These are phyloP conservation scores for Macrotrachela quadricornifera DNA, from an alignment of 1,140 invertebrate species.

Conservation along the genomic window DNA sequence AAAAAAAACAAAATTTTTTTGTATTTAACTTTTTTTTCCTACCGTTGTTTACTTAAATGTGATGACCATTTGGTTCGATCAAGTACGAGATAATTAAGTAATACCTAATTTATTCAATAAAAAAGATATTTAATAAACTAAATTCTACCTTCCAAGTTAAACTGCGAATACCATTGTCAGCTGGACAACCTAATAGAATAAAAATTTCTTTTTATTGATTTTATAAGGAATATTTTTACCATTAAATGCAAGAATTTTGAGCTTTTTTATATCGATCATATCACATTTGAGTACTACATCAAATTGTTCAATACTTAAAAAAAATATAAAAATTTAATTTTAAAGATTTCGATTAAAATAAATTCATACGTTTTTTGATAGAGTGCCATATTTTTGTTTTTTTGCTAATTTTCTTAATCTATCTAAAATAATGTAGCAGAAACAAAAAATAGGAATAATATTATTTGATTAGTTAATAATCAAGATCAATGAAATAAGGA, in stretches of 20 bases:
- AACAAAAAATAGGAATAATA: too few species aligned
- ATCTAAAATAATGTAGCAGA: too few species aligned
- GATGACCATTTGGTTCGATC: not conserved
- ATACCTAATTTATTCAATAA: not conserved
- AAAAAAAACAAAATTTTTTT: not conserved
- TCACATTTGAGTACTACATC: constrained; percentile 1
- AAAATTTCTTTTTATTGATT: not conserved
- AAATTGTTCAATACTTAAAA: constrained; percentile 3
- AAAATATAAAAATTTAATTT: not conserved
- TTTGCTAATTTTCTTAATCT: too few species aligned
- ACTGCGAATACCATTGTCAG: constrained; percentile 4
- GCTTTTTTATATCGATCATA: constrained; percentile 1
- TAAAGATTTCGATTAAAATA: too few species aligned
- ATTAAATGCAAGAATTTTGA: not conserved
- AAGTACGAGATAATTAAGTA: constrained; percentile 1
- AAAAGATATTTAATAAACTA: not conserved
- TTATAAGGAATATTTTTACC: not conserved
- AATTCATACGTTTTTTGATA: too few species aligned
- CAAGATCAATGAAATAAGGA: too few species aligned
- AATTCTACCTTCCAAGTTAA: constrained; percentile 3
- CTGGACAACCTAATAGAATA: constrained; percentile 1
- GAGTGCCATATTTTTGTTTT: too few species aligned
- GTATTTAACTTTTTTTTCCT: not conserved
- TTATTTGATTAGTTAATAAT: too few species aligned
- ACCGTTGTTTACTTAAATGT: constrained; percentile 1